A percentile compares a stretch with the other conserved stretches of the same genome.
phyloP scores from a whole-genome alignment of 2,113 vertebrate species.

The Saccopteryx leptura region DNA sequence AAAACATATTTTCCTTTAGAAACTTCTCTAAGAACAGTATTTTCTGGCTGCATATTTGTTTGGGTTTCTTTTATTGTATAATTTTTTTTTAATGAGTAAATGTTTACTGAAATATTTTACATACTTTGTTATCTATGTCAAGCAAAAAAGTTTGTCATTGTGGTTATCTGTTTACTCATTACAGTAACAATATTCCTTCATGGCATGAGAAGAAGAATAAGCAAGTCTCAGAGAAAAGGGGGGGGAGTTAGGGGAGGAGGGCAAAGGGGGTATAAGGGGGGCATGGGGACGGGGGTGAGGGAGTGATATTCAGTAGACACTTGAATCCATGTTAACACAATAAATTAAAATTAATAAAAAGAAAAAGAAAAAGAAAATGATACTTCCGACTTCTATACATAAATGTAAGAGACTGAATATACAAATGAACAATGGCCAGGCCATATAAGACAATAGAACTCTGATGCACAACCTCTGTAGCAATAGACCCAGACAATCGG shows the following conservation, averaged over 20 bases:
- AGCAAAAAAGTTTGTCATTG: background rate
- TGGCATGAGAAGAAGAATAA: background rate
- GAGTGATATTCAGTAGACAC: too few relatives aligned
- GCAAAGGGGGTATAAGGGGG: too few relatives aligned
- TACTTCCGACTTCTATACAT: background rate
- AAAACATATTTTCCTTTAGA: slow-evolving; percentile 24
- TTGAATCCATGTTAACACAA: too few relatives aligned
- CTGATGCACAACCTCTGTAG: background rate
- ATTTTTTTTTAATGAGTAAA: background rate
- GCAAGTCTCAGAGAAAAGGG: too few relatives aligned
- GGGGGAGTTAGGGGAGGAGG: too few relatives aligned
- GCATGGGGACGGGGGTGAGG: too few relatives aligned
- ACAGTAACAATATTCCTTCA: background rate
- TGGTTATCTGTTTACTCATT: background rate
- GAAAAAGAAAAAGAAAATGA: background rate
- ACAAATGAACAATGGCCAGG: background rate
- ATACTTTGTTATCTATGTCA: slow-evolving; percentile 36
- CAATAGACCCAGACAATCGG: background rate
- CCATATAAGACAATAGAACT: background rate
- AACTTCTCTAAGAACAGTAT: background rate
- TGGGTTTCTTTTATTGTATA: background rate
- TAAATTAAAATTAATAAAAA: too few relatives aligned
- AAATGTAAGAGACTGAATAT: background rate
- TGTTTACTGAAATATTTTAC: slow-evolving; percentile 50
- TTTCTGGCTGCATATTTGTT: slow-evolving; percentile 1